Evolutionary conservation across 1,140 invertebrate genomes (phyloP).

Genomic region (Colletes latitarsis): DNA sequence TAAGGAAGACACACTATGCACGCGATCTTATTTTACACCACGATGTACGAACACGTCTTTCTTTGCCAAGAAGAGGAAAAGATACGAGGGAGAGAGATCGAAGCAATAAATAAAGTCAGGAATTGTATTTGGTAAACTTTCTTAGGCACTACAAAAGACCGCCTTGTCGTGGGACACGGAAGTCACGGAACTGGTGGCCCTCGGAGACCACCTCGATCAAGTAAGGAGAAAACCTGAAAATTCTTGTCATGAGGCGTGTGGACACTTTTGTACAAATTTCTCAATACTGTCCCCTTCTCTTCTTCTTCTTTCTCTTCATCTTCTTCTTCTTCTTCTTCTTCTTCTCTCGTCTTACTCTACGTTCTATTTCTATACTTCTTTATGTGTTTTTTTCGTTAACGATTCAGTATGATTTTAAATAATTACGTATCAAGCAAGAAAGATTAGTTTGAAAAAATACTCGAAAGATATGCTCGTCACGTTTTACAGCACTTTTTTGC

Average conservation of each 20-base stretch:
- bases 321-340: background rate
- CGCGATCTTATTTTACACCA: background rate
- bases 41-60: background rate
- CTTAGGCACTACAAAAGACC: conserved; percentile 88
- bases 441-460: background rate
- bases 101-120: conserved; percentile 12
- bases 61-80: conserved; percentile 32
- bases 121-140: conserved; percentile 76
- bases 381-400: background rate
- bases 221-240: conserved; percentile 83
- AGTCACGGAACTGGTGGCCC: conserved; percentile 87
- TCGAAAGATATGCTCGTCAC: background rate
- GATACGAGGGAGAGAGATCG: conserved; percentile 32
- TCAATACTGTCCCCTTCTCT: conserved; percentile 20
- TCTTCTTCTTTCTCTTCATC: background rate
- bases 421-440: background rate
- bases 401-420: conserved; percentile 6
- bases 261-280: conserved; percentile 29
- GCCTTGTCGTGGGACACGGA: conserved; percentile 87
- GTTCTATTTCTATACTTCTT: background rate
- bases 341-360: background rate
- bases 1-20: background rate
- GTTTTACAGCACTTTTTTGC: no score
- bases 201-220: conserved; percentile 92
- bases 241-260: conserved; percentile 10